Base-by-base conservation (phyloP, 2,888 invertebrate species). In the Agrotis clavis region DNA sequence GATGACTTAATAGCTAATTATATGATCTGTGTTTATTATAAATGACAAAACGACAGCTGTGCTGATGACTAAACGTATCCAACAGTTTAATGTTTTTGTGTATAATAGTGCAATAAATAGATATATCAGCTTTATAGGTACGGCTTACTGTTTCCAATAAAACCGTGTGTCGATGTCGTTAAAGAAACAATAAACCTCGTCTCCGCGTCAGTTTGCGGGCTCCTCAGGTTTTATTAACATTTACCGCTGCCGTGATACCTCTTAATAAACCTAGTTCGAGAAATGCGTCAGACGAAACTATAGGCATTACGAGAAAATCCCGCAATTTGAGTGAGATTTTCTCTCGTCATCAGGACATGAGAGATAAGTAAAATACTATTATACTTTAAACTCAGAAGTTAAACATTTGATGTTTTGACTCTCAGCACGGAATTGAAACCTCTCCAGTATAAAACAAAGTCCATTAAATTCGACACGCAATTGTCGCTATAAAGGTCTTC, bases 101-200 rank as follows among this genome's bases (percentile, higher is more conserved):
- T 53, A 11, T 57, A 50, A 11, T 57, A 50, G 16, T 48, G 14
- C 19, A 65, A 35, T 74, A 66, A 54, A 65, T 74, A 65, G 47
- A 71, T 67, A 62, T 30, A 25, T 16, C 3, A 5, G 25, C n/a
- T 77, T 77, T 80, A 80, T 77, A 54, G 76, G 48, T 61, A 30
- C 48, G 62, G 68, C 69, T 82, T 68, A 71, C 64, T 72, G 77
- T 79, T 73, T 79, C 83, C 81, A 82, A 90, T 90, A 90, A 88
- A 89, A 80, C 79, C 79, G 71, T 79, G 85, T 86, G 86, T 86
- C 68, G 77, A 82, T 78, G 87, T 88, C 88, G 87, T 91, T 89
- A 91, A 90, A 89, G 74, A 78, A 84, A 88, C 89, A 86, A 89
- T 92, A 89, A 92, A 90, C 72, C 65, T 64, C 59, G 71, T 77